These are phyloP conservation scores for Aculops lycopersici DNA, from an alignment of 1,140 invertebrate species.

Conservation along the genomic window DNA sequence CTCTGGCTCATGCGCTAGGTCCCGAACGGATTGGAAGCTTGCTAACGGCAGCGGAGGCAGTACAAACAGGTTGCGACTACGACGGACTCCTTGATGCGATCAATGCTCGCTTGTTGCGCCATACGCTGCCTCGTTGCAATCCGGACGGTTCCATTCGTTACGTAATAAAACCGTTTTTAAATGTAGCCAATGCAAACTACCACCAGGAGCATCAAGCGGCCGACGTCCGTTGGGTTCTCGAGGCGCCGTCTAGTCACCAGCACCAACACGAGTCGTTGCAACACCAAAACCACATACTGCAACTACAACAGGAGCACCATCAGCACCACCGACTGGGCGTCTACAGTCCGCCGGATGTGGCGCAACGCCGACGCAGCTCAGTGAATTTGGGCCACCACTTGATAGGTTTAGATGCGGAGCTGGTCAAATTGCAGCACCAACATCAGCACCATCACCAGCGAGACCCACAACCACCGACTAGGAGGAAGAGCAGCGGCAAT, in stretches of 20 bases:
- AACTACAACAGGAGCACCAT: no score
- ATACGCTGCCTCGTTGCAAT: slow-evolving; percentile 9
- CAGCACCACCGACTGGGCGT: no score
- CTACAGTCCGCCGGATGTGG: no score
- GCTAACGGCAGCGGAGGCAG: slow-evolving; percentile 14
- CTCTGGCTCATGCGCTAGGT: slow-evolving; percentile 34
- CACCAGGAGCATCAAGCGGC: slow-evolving; percentile 16
- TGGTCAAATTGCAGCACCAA: no score
- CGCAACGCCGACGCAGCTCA: no score
- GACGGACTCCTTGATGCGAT: slow-evolving; percentile 16
- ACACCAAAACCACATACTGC: no score
- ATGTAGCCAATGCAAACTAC: slow-evolving; percentile 12
- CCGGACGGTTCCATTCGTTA: slow-evolving; percentile 11
- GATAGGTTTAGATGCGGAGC: no score
- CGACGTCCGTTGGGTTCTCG: slow-evolving; percentile 34
- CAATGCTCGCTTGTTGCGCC: slow-evolving; percentile 25
- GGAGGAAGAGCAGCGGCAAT: no score
- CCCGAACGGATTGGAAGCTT: slow-evolving; percentile 17
- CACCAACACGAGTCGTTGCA: no score
- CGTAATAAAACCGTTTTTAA: slow-evolving; percentile 15
- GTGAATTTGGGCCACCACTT: no score
- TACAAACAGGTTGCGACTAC: slow-evolving; percentile 15
- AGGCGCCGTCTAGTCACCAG: slow-evolving; percentile 19
- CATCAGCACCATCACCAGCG: no score
- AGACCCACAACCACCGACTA: no score